Conservation (phyloP, 1,140 invertebrate genomes). For the Acromyrmex heyeri region DNA sequence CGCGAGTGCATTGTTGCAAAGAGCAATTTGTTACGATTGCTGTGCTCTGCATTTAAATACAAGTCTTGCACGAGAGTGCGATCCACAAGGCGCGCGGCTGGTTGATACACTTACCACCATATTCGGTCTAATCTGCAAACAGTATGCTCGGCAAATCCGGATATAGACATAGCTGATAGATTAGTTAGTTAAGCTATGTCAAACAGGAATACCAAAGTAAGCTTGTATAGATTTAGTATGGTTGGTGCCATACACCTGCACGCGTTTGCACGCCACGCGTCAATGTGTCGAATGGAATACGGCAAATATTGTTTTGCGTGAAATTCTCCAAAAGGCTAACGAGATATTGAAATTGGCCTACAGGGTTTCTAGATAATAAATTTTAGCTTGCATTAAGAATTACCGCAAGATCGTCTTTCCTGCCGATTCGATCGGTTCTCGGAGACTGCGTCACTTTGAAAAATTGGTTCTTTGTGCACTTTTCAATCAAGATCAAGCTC, state of each 20-base stretch:
- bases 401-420: not conserved
- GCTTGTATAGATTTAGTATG: slow-evolving; percentile 62
- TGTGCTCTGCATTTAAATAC: slow-evolving; percentile 5
- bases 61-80: slow-evolving; percentile 17
- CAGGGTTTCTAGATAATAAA: not conserved
- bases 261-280: slow-evolving; percentile 56
- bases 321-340: slow-evolving; percentile 53
- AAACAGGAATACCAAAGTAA: slow-evolving; percentile 64
- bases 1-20: not conserved
- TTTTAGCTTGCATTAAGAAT: not conserved
- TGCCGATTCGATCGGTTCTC: not conserved
- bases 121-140: slow-evolving; percentile 65
- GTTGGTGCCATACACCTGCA: slow-evolving; percentile 48
- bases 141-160: slow-evolving; percentile 62
- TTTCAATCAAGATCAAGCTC: not conserved
- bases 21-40: slow-evolving; percentile 15
- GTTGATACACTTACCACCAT: slow-evolving; percentile 63
- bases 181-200: slow-evolving; percentile 65
- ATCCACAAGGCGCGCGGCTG: slow-evolving; percentile 30
- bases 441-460: not conserved
- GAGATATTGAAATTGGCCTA: slow-evolving; percentile 38
- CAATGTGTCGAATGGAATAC: slow-evolving; percentile 49
- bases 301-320: slow-evolving; percentile 55
- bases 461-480: not conserved
- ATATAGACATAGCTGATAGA: slow-evolving; percentile 66